Base-by-base conservation (phyloP, 2,888 invertebrate species). In the Linnaemya tessellans region DNA sequence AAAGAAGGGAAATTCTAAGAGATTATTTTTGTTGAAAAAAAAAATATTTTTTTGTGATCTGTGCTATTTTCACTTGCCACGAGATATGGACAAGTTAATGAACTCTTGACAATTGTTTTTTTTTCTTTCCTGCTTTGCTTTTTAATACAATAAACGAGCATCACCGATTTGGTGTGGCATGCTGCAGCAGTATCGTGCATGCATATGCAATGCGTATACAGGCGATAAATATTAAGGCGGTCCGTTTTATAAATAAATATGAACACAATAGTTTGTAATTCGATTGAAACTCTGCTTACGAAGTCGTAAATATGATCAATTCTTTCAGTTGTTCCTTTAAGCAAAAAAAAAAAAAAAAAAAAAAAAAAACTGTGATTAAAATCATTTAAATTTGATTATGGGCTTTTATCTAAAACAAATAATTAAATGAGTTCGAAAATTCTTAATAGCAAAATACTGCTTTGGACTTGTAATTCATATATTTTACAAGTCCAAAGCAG, bases 41-140 rank as follows among this genome's bases (percentile, higher is more conserved):
- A 54, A 49, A 60, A 56, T 2, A 71, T 18, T 7, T 41, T n/a
- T 22, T 7, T 64, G 43, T 22, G 25, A 30, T 74, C 11, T 51
- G 38, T 49, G 58, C 51, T 74, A 43, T 71, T 84, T 75, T 46
- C 65, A 43, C n/a, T 22, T 35, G 54, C 62, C 54, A 30, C 70
- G n/a, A 58, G 60, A 58, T 75, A 67, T 77, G 67, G 67, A 67
- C 3, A 74, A 74, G 80, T 80, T 80, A 80, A 74, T 80, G 73
- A 80, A 74, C 80, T 74, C 74, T 22, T 51, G 30, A 30, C 30
- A 25, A 25, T 10, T 41, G 35, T 13, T 60, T 15, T n/a, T 64
- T 0, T 41, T 41, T 41, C 38, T 7, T 41, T 38, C 8, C 18
- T 54, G 38, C 38, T 43, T 35, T 41, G 35, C 49, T n/a, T 35